phyloP scores from a whole-genome alignment of 2,888 invertebrate genomes.

The Nycteola revayana region DNA sequence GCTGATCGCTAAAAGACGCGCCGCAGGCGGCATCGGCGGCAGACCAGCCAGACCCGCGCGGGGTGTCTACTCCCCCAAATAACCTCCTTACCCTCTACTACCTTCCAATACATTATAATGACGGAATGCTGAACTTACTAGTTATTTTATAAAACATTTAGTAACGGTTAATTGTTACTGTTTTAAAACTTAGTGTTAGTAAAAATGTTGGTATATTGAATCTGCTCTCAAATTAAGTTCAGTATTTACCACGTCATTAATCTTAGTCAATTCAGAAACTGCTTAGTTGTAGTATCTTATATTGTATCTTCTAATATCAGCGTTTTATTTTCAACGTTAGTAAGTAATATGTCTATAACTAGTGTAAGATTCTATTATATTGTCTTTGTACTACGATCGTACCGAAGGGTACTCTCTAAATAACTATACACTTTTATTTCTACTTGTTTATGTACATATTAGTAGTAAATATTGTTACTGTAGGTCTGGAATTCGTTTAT shows the following conservation, averaged over 20 bases:
- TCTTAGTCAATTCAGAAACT: slow-evolving; percentile 74
- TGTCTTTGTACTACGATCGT: slow-evolving; percentile 27
- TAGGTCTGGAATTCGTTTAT: slow-evolving; percentile 34
- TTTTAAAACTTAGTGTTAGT: neutral
- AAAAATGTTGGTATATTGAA: neutral
- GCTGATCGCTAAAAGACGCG: slow-evolving; percentile 86
- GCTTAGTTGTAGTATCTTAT: slow-evolving; percentile 46
- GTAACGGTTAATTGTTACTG: no score
- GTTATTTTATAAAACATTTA: no score
- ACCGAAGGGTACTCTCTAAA: slow-evolving; percentile 35
- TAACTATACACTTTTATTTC: slow-evolving; percentile 32
- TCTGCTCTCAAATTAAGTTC: slow-evolving; percentile 15
- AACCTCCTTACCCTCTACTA: slow-evolving; percentile 27
- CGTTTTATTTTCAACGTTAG: slow-evolving; percentile 38
- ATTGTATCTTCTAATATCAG: slow-evolving; percentile 35
- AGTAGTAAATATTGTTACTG: slow-evolving; percentile 58
- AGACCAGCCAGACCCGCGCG: slow-evolving; percentile 59
- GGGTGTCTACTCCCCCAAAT: slow-evolving; percentile 46
- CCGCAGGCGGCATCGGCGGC: slow-evolving; percentile 71
- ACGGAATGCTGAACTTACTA: slow-evolving; percentile 30
- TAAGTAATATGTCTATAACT: slow-evolving; percentile 39
- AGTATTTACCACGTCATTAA: slow-evolving; percentile 48
- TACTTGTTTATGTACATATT: slow-evolving; percentile 70
- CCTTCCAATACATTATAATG: slow-evolving; percentile 25
- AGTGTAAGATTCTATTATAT: slow-evolving; percentile 31